Conservation (phyloP, 2,113 vertebrate species). For the Albula goreensis region DNA sequence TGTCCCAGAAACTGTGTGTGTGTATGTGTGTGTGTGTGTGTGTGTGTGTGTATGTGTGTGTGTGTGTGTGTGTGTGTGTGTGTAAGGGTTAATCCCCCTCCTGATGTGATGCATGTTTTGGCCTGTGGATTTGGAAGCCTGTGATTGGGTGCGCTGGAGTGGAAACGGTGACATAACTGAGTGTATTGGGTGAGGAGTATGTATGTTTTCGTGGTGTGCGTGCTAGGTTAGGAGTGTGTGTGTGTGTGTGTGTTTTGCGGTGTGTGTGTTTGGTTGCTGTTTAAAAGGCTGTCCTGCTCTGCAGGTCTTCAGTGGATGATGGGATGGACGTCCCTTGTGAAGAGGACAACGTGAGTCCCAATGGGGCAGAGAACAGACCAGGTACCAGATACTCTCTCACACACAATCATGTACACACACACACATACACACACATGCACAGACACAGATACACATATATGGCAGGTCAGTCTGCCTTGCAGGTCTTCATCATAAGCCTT, state of each 20-base stretch:
- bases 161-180: too few relatives aligned
- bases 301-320: constrained; percentile 75
- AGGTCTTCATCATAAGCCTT: too few relatives aligned
- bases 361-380: constrained; percentile 78
- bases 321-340: constrained; percentile 79
- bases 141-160: too few relatives aligned
- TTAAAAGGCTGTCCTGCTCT: constrained; percentile 16
- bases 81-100: too few relatives aligned
- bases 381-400: constrained; percentile 65
- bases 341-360: constrained; percentile 63
- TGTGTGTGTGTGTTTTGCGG: not conserved
- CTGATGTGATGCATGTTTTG: constrained; percentile 41
- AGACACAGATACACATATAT: too few relatives aligned
- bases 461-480: too few relatives aligned
- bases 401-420: not conserved
- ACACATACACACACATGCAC: too few relatives aligned
- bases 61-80: not conserved
- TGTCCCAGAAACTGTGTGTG: not conserved
- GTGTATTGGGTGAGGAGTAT: not conserved
- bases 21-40: constrained; percentile 11
- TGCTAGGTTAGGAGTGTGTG: not conserved
- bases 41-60: constrained; percentile 11
- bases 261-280: not conserved
- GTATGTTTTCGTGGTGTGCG: not conserved
- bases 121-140: constrained; percentile 29